Conservation (phyloP, 1,140 invertebrate genomes). For the Gerris buenoi region DNA sequence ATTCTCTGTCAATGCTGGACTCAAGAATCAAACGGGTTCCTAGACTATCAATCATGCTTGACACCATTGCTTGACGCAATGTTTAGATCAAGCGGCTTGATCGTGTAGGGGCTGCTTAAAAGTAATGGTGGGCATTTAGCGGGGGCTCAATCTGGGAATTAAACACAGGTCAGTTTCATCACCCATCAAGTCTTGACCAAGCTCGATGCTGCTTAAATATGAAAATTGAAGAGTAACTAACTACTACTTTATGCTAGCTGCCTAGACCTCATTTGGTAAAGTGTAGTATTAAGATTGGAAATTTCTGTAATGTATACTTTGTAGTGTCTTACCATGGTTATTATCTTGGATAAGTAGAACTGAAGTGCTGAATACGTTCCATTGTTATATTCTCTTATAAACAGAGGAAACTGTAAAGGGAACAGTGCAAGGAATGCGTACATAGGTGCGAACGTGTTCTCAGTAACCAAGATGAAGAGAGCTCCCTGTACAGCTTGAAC, state of each 20-base stretch:
- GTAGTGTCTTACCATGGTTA: conserved; percentile 62
- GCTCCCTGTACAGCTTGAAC: conserved; percentile 70
- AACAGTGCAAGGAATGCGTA: conserved; percentile 64
- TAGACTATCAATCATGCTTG: no score
- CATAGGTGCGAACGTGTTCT: conserved; percentile 76
- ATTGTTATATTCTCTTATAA: conserved; percentile 57
- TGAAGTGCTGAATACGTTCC: conserved; percentile 54
- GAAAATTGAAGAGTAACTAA: not conserved
- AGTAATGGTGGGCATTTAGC: no score
- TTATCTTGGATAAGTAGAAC: conserved; percentile 59
- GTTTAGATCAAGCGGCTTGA: no score
- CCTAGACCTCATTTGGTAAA: not conserved
- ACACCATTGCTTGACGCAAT: no score
- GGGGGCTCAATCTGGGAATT: no score
- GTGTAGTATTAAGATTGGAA: not conserved
- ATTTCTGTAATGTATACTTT: no score
- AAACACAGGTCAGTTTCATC: no score
- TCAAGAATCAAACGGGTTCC: no score
- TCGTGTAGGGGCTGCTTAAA: no score
- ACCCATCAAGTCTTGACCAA: no score
- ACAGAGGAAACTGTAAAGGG: conserved; percentile 59
- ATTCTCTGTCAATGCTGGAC: no score
- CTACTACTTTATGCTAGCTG: not conserved
- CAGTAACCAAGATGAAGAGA: conserved; percentile 65
- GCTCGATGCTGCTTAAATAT: not conserved